Evolutionary conservation across 1,140 invertebrate species (phyloP).

Genomic region (Acromyrmex echinatior): DNA sequence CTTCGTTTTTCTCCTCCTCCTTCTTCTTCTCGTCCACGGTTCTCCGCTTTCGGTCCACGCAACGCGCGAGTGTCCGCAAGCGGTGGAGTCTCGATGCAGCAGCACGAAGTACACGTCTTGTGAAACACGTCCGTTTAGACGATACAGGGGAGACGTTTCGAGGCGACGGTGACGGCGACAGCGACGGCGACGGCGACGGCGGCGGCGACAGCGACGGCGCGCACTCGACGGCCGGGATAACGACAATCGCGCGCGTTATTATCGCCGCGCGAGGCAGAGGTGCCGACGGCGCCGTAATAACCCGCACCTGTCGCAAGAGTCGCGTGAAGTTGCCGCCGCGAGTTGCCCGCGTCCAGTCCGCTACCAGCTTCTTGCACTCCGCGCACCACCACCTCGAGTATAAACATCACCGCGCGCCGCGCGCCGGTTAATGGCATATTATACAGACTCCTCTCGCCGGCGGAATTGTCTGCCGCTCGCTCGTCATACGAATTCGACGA

Average conservation of each 20-base stretch:
- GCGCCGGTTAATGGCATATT: conserved; percentile 36
- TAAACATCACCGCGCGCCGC: conserved; percentile 48
- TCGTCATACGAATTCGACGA: neutral
- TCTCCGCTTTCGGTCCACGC: neutral
- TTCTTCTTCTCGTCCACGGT: neutral
- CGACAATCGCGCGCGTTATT: conserved; percentile 23
- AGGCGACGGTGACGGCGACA: neutral
- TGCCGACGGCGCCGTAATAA: conserved; percentile 47
- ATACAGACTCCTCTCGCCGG: conserved; percentile 14
- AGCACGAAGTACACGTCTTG: neutral
- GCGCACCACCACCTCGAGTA: neutral
- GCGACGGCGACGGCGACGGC: neutral
- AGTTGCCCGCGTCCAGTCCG: neutral
- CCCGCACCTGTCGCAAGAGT: conserved; percentile 50
- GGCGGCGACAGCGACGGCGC: neutral
- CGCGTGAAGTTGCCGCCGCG: conserved; percentile 37
- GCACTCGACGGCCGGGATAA: neutral
- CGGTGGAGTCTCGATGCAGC: neutral
- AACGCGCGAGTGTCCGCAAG: neutral
- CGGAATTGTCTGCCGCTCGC: neutral
- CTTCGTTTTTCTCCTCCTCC: neutral
- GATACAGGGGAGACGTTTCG: neutral
- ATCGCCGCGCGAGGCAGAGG: conserved; percentile 26
- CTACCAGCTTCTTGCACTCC: conserved; percentile 23
- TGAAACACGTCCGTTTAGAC: neutral